Evolutionary conservation across 2,113 vertebrate species (phyloP).

Genomic region (Campylomormyrus tamandua): DNA sequence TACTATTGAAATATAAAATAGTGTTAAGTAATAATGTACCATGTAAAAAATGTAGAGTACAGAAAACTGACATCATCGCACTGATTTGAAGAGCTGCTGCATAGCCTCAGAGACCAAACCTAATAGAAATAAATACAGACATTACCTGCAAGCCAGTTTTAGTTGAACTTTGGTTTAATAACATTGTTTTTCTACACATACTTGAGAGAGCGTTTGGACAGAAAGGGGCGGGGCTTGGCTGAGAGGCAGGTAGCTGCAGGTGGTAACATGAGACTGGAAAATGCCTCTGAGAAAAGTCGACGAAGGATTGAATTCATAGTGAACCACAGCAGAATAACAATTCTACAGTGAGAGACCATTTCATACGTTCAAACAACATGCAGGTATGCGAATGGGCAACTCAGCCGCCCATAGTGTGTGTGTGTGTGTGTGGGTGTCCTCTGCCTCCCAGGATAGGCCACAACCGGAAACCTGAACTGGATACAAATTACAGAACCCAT

Average conservation of each 20-base stretch:
- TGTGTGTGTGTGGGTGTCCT: not conserved
- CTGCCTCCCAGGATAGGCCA: not conserved
- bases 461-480: not conserved
- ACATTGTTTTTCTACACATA: not conserved
- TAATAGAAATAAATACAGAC: not conserved
- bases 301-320: conserved; percentile 47
- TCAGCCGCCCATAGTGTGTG: not conserved
- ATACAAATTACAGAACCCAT: not conserved
- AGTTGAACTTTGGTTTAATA: not conserved
- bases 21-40: not conserved
- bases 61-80: not conserved
- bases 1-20: not conserved
- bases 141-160: not conserved
- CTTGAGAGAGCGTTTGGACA: no score
- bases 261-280: conserved; percentile 24
- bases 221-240: conserved; percentile 22
- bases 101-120: not conserved
- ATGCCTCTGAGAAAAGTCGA: conserved; percentile 32
- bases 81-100: not conserved
- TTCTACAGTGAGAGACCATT: not conserved
- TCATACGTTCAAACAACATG: not conserved
- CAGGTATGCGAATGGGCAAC: not conserved
- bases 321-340: conserved; percentile 30
- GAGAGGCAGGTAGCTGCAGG: conserved; percentile 48
- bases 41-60: not conserved